Base-by-base conservation (phyloP, 2,797 vertebrate species). In the Halcyon badia region DNA sequence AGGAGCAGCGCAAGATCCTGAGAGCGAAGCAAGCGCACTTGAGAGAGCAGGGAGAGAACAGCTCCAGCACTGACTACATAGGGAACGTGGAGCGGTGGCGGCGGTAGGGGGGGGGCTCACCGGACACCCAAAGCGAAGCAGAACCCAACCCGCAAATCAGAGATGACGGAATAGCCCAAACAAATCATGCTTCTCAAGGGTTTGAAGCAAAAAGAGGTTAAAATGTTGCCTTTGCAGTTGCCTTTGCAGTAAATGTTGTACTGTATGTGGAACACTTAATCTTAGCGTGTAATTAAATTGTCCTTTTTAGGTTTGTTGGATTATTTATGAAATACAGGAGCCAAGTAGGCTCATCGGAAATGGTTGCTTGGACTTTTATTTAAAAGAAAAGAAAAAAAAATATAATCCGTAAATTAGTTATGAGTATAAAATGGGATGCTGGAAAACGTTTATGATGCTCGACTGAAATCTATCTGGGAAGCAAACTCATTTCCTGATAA, bases 71-170 rank as follows among this genome's bases (percentile, higher is more conserved):
- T 11, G 98, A 98, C 97, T 99, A 99, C 96, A 94, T 98, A 30
- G 99, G 98, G 96, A 99, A 99, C 15, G 99, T 99, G 85, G 99
- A 99, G 95, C 99, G 98, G 94, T 99, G 99, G 99, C 98, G 98
- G 89, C 98, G 98, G 89, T 96, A 97, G 93, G 65, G n/a, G 21
- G 31, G 35, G 26, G 35, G 16, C 89, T 71, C 41, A 30, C 87
- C 62, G 3, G 75, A 78, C 85, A 69, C 78, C 42, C 35, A 66
- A 69, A 81, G 65, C 20, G 7, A 37, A 85, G 92, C 64, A 7
- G 95, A 85, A 78, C 62, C 87, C 68, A 0, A 20, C 70, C 70
- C 14, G 42, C 91, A 17, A 37, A 57, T 28, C 6, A 6, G 57
- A 94, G 92, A 71, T 5, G 17, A 44, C 42, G 10, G 84, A 52